Conservation (phyloP, 2,113 vertebrate genomes). For the Holacanthus passer region DNA sequence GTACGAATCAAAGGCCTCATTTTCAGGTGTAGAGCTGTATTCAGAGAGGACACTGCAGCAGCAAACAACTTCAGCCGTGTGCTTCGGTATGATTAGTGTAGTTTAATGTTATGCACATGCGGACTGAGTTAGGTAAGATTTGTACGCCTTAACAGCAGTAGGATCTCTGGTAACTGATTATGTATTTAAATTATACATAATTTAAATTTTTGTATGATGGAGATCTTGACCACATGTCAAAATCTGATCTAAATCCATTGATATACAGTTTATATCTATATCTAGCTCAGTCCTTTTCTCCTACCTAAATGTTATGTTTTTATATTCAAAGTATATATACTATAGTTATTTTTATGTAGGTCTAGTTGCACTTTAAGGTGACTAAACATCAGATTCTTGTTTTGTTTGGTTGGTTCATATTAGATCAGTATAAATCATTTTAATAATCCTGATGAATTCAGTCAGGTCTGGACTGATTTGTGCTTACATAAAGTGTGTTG, state of each 20-base stretch:
- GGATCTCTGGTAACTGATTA: not conserved
- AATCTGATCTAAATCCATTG: not conserved
- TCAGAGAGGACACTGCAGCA: constrained; percentile 37
- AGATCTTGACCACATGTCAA: not conserved
- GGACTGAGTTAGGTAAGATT: not conserved
- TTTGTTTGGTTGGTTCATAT: not conserved
- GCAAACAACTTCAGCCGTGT: constrained; percentile 22
- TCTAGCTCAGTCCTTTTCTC: not conserved
- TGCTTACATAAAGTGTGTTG: not conserved
- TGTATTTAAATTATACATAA: not conserved
- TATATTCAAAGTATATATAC: not conserved
- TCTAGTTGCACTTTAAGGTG: not conserved
- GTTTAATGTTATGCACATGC: constrained; percentile 20
- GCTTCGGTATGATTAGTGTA: constrained; percentile 25
- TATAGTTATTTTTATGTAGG: not conserved
- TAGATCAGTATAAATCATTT: not conserved
- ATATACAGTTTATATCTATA: not conserved
- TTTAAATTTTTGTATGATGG: not conserved
- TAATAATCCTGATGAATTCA: constrained; percentile 1
- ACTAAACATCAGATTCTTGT: not conserved
- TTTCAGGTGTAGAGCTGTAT: constrained; percentile 50
- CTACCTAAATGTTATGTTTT: not conserved
- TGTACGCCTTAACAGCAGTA: not conserved
- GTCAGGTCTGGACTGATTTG: not conserved
- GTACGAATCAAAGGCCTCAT: constrained; percentile 70